These are phyloP conservation scores for Cerceris ruficornis DNA, from an alignment of 2,888 invertebrate species.

Conservation along the genomic window DNA sequence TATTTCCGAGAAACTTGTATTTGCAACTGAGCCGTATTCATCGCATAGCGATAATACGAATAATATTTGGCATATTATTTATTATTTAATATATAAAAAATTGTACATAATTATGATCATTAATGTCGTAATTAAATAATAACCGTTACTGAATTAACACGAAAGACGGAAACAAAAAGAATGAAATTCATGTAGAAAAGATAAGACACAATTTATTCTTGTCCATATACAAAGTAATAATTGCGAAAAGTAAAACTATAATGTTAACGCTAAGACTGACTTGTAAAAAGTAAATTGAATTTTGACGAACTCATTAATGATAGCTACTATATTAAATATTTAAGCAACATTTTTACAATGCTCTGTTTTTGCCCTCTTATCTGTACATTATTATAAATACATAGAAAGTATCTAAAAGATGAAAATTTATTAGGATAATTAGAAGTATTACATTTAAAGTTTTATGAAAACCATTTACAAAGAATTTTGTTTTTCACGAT, in stretches of 20 bases:
- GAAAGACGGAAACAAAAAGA: conserved; percentile 14
- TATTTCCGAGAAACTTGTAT: too few species aligned
- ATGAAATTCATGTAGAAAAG: conserved; percentile 54
- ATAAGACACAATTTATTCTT: conserved; percentile 60
- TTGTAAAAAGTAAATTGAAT: conserved; percentile 28
- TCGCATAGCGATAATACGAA: too few species aligned
- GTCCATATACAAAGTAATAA: conserved; percentile 60
- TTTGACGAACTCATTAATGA: conserved; percentile 20
- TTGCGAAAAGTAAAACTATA: conserved; percentile 33
- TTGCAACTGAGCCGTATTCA: too few species aligned
- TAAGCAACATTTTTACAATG: conserved; percentile 30
- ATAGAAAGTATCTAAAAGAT: conserved; percentile 46
- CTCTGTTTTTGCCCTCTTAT: conserved; percentile 29
- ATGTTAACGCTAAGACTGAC: conserved; percentile 26
- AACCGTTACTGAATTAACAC: background rate
- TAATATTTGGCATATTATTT: too few species aligned
- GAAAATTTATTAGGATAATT: conserved; percentile 42
- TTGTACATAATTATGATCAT: too few species aligned
- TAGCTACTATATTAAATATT: conserved; percentile 36
- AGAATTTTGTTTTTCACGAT: conserved; percentile 30
- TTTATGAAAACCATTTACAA: conserved; percentile 42
- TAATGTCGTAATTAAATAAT: background rate
- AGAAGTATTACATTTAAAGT: conserved; percentile 44
- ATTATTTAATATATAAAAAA: too few species aligned
- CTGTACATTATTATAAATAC: conserved; percentile 43